Conservation (phyloP, 1,140 invertebrate genomes). For the Matsumurasca onukii region DNA sequence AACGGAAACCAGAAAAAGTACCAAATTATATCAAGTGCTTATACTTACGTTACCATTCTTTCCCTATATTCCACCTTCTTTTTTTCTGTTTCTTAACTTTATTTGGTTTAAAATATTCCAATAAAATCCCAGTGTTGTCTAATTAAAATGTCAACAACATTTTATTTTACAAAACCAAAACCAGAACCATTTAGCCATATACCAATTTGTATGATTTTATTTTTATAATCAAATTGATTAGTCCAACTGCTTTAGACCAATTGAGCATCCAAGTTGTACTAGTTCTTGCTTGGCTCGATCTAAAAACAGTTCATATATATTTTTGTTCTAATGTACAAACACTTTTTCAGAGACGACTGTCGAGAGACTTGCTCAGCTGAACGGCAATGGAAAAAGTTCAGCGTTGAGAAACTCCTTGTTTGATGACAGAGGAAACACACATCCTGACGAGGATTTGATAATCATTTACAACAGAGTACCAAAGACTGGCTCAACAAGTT, state of each 20-base stretch:
- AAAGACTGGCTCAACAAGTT: constrained; percentile 98
- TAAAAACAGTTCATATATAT: not conserved
- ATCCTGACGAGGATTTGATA: constrained; percentile 61
- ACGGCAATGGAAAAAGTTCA: constrained; percentile 9
- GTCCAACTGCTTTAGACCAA: not conserved
- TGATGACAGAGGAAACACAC: not conserved
- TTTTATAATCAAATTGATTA: not conserved
- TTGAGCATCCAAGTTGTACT: not conserved
- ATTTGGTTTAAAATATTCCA: too few species aligned
- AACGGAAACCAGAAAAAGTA: too few species aligned
- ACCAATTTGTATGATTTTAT: not conserved
- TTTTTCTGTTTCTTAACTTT: too few species aligned
- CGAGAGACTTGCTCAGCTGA: constrained; percentile 29
- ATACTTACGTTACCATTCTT: too few species aligned
- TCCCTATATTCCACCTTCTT: too few species aligned
- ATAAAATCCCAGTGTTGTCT: too few species aligned
- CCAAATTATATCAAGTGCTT: too few species aligned
- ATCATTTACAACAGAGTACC: constrained; percentile 96
- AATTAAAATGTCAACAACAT: too few species aligned
- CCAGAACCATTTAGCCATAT: not conserved
- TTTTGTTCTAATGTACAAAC: not conserved
- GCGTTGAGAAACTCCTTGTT: not conserved
- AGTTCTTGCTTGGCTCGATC: not conserved
- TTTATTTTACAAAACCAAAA: not conserved
- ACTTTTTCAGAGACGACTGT: constrained; percentile 35